A percentile compares a stretch with the other conserved stretches of the same genome.
phyloP scores from a whole-genome alignment of 2,113 vertebrate genomes.

The Balaenoptera acutorostrata region DNA sequence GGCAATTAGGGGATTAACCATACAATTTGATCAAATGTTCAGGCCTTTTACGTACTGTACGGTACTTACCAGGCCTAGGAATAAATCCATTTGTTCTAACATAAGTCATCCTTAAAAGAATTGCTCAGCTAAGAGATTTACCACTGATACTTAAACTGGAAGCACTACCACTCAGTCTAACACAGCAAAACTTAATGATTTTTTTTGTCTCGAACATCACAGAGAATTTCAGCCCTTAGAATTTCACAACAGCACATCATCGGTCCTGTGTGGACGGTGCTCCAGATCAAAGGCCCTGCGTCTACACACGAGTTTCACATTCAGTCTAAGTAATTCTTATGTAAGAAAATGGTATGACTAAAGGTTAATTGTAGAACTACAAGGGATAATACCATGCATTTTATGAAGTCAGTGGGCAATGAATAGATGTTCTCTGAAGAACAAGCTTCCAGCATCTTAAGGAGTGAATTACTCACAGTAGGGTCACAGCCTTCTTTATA shows the following conservation, averaged over 20 bases:
- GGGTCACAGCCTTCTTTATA: neutral
- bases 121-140: conserved; percentile 53
- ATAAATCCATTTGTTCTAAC: conserved; percentile 38
- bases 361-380: conserved; percentile 59
- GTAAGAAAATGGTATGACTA: conserved; percentile 61
- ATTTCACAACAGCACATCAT: conserved; percentile 42
- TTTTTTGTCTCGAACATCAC: conserved; percentile 62
- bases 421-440: conserved; percentile 31
- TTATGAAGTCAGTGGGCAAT: conserved; percentile 29
- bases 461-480: conserved; percentile 38
- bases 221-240: conserved; percentile 39
- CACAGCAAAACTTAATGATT: conserved; percentile 45
- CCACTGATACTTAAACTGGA: conserved; percentile 52
- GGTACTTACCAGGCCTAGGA: conserved; percentile 10
- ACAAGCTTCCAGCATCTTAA: conserved; percentile 49
- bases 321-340: conserved; percentile 40
- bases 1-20: conserved; percentile 69
- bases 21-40: conserved; percentile 56
- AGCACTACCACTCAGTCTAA: neutral
- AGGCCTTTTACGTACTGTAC: conserved; percentile 28
- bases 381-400: neutral
- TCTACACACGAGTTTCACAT: conserved; percentile 42
- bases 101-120: conserved; percentile 51
- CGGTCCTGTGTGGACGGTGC: neutral
- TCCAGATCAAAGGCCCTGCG: conserved; percentile 47